phyloP scores from a whole-genome alignment of 2,797 vertebrate species.

The Anas flavirostris region DNA sequence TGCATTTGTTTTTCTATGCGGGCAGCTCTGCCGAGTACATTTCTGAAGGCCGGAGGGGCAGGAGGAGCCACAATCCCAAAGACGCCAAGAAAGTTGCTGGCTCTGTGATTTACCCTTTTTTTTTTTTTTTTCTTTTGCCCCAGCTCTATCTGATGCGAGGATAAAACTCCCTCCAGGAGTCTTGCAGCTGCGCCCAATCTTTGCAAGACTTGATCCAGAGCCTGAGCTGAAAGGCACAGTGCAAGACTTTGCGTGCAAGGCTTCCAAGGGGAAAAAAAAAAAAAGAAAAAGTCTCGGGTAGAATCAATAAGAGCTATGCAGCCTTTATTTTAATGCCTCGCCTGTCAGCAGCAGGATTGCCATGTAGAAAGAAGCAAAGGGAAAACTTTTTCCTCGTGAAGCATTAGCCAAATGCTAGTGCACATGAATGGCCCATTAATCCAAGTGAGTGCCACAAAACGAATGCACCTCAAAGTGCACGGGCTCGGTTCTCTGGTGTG shows the following conservation, averaged over 20 bases:
- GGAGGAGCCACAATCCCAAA: constrained; percentile 46
- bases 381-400: not conserved
- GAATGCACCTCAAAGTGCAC: not conserved
- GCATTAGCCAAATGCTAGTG: not conserved
- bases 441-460: not conserved
- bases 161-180: constrained; percentile 28
- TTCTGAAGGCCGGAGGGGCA: constrained; percentile 54
- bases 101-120: constrained; percentile 25
- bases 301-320: not conserved
- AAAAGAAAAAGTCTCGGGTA: not conserved
- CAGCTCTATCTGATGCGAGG: constrained; percentile 24
- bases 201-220: constrained; percentile 30
- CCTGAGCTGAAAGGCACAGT: not conserved
- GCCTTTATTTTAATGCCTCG: not conserved
- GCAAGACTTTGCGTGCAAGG: constrained; percentile 24
- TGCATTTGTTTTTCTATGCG: constrained; percentile 58
- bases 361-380: not conserved
- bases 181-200: constrained; percentile 47
- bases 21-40: constrained; percentile 43
- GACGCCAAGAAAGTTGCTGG: constrained; percentile 58
- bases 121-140: not conserved
- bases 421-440: not conserved
- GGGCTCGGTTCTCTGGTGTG: not conserved
- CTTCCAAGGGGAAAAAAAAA: not conserved
- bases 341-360: not conserved